Evolutionary conservation across 2,113 vertebrate genomes (phyloP), one percentile per base, ranked within the genome.

Genomic region (Nothobranchius kuhntae): DNA sequence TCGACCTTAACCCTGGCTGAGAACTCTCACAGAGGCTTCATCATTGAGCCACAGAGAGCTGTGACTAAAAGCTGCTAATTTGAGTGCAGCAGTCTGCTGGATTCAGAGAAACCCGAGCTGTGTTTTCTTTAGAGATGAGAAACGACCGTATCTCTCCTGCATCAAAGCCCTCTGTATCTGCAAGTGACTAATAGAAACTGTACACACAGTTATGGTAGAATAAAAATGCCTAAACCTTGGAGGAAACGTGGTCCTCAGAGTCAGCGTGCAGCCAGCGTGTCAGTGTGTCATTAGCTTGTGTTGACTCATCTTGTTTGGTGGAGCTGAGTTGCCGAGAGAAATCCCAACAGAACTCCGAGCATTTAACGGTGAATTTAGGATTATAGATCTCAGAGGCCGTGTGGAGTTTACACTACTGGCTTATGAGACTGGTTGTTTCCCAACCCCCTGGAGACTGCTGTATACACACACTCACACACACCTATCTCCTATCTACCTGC

Each of bases 11-110:
- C 70, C 68, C 60, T 76, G 59, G 13, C 80, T 51, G 61, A 71
- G 74, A 63, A 68, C 75, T 83, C 71, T 68, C 56, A 71, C 21
- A 60, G 68, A 76, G 24, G 9, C 61, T 73, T 67, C 55, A 53
- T 67, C 73, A 62, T 63, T 81, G 78, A 88, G 74, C 90, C 86
- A 87, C 65, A 77, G 51, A 76, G 48, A 82, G 65, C 78, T 80
- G 65, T 87, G 81, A 86, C 79, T 89, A 85, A 89, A 86, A 86
- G 84, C 86, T 86, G 61, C 77, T 85, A 80, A 88, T 89, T 84
- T 81, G 64, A 89, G 84, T 63, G 71, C 65, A 57, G 77, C 65
- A 60, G 54, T 83, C 62, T 15, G 53, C 38, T 56, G 35, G 59
- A 74, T 62, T 54, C 21, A 55, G 54, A 69, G 51, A 78, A 36